Evolutionary conservation across 2,888 invertebrate species (phyloP), one percentile per base, ranked within the genome.

Genomic region (Eupithecia dodoneata): DNA sequence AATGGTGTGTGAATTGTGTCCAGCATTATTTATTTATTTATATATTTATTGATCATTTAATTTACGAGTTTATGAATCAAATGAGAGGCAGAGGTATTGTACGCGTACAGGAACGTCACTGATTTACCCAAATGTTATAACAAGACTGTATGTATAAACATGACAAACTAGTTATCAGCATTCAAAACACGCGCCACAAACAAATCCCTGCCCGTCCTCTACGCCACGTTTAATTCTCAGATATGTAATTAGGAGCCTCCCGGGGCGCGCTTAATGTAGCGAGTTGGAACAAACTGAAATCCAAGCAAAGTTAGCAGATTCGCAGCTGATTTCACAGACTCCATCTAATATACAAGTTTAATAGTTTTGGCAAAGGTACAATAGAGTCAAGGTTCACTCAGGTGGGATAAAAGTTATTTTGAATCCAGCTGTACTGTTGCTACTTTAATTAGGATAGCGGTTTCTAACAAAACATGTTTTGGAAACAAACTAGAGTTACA

Each of bases 251-350:
- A 67, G 44, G 10, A 9, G 67, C 13, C 44, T 41, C 44, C 67
- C 45, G 44, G 18, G 42, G 2, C 41, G 49, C 52, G 55, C 47
- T 47, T n/a, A 18, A 73, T 73, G 66, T 71, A 71, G 44, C 67
- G 30, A 76, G 79, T 65, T 78, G 72, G 65, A 78, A 81, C 77
- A 76, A 78, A 79, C 76, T 73, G 63, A 72, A 75, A 72, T 67
- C 74, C 49, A 45, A 75, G 70, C 30, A 75, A 80, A 79, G 76
- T 81, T 80, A 74, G 44, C 77, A 69, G 77, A 73, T 79, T 79
- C 81, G n/a, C 82, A 80, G 80, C 74, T 78, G 78, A 79, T 79
- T 79, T 73, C 71, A 82, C 76, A 69, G 77, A 71, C 30, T 49
- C 63, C 59, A 12, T 45, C 15, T 76, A 76, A 80, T 78, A 73